These are phyloP conservation scores for Masnerella sp. DNA, from an alignment of 2,888 invertebrate genomes.

Conservation along the genomic window DNA sequence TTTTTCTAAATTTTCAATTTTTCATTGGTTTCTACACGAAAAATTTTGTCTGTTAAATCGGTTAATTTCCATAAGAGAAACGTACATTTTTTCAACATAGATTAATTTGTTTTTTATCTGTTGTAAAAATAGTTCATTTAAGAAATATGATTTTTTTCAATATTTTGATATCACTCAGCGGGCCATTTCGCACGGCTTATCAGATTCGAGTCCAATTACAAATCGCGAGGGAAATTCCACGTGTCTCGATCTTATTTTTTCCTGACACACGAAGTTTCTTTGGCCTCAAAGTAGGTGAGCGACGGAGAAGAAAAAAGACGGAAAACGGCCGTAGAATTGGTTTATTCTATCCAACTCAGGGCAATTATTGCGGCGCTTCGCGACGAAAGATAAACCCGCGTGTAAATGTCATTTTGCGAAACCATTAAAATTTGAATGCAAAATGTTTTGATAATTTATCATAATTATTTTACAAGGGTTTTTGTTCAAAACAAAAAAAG, in stretches of 20 bases:
- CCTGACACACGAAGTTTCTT: conserved; percentile 20
- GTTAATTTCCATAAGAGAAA: too few species aligned
- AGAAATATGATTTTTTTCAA: too few species aligned
- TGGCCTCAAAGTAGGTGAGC: conserved; percentile 9
- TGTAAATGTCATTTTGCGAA: conserved; percentile 34
- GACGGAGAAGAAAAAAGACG: conserved; percentile 9
- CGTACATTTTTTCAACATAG: too few species aligned
- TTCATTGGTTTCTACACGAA: too few species aligned
- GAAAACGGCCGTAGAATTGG: conserved; percentile 36
- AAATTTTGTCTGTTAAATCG: too few species aligned
- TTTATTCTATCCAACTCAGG: conserved; percentile 42
- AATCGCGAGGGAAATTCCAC: conserved; percentile 35
- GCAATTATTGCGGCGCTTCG: conserved; percentile 45
- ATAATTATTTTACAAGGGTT: too few species aligned
- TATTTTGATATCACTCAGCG: too few species aligned
- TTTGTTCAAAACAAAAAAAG: too few species aligned
- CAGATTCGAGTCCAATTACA: conserved; percentile 40
- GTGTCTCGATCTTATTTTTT: conserved; percentile 30
- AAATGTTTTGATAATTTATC: too few species aligned
- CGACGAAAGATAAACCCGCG: conserved; percentile 52
- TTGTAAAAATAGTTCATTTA: too few species aligned
- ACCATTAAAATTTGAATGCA: conserved; percentile 35
- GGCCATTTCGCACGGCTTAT: conserved; percentile 35
- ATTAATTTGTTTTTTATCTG: too few species aligned
- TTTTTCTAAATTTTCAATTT: too few species aligned